phyloP scores from a whole-genome alignment of 2,888 invertebrate genomes.

The Linnaemya tessellans region DNA sequence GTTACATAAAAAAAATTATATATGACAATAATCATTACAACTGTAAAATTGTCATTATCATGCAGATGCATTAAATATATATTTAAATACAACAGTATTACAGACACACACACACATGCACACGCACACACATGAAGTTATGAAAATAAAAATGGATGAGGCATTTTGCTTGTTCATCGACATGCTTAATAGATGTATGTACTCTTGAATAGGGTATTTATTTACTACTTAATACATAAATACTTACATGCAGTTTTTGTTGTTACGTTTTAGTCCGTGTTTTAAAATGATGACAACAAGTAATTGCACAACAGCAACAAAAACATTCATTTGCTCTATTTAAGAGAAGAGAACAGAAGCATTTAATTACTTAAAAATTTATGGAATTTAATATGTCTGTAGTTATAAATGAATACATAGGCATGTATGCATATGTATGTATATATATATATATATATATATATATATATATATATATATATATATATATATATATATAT shows the following conservation, averaged over 20 bases:
- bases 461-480: too few relatives aligned
- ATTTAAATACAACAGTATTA: slow-evolving; percentile 59
- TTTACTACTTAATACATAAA: slow-evolving; percentile 48
- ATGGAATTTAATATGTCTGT: slow-evolving; percentile 44
- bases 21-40: slow-evolving; percentile 61
- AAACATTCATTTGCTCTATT: slow-evolving; percentile 27
- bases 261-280: neutral
- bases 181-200: neutral
- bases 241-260: slow-evolving; percentile 36
- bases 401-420: neutral
- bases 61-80: slow-evolving; percentile 66
- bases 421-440: neutral
- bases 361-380: slow-evolving; percentile 59
- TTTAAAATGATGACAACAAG: slow-evolving; percentile 50
- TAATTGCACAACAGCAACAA: slow-evolving; percentile 20
- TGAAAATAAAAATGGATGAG: neutral
- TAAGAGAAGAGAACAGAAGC: slow-evolving; percentile 17
- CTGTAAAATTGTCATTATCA: slow-evolving; percentile 67
- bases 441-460: too few relatives aligned
- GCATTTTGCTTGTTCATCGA: neutral
- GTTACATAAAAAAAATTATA: slow-evolving; percentile 10
- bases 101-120: slow-evolving; percentile 43
- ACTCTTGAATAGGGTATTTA: slow-evolving; percentile 22
- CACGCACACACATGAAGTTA: neutral
- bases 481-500: neutral